Conservation (phyloP, 2,113 vertebrate genomes). For the Rhodinocichla rosea region DNA sequence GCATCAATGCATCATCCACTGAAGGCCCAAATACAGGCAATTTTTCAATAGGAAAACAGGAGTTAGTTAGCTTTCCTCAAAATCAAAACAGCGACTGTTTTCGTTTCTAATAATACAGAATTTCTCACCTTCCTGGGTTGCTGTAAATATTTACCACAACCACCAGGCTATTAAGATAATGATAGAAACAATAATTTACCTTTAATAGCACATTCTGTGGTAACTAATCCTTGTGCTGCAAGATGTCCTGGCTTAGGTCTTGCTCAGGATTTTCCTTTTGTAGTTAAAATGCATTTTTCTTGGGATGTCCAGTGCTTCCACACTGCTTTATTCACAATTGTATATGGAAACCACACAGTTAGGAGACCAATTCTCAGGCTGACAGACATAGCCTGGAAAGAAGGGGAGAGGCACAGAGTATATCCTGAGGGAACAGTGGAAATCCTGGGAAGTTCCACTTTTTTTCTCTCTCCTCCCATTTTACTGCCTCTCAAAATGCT, state of each 20-base stretch:
- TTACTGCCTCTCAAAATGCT: not conserved
- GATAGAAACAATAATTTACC: not conserved
- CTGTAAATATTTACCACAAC: slow-evolving; percentile 13
- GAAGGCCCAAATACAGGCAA: not conserved
- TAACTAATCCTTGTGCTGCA: slow-evolving; percentile 37
- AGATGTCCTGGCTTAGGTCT: not conserved
- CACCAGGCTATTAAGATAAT: not conserved
- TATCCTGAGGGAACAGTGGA: not conserved
- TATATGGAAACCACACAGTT: not conserved
- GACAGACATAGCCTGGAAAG: not conserved
- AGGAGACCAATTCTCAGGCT: not conserved
- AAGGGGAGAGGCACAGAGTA: not conserved
- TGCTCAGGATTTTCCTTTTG: not conserved
- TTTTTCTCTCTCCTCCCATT: not conserved
- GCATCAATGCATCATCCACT: not conserved
- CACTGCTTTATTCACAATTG: not conserved
- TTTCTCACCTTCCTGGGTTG: not conserved
- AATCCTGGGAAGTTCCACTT: not conserved
- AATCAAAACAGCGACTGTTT: not conserved
- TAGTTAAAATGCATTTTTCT: not conserved
- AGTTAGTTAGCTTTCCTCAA: not conserved
- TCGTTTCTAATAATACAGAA: not conserved
- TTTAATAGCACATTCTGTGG: not conserved
- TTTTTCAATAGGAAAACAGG: not conserved
- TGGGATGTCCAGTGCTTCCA: not conserved